These are phyloP conservation scores for Stegostoma tigrinum DNA, from an alignment of 2,113 vertebrate species.

Conservation along the genomic window DNA sequence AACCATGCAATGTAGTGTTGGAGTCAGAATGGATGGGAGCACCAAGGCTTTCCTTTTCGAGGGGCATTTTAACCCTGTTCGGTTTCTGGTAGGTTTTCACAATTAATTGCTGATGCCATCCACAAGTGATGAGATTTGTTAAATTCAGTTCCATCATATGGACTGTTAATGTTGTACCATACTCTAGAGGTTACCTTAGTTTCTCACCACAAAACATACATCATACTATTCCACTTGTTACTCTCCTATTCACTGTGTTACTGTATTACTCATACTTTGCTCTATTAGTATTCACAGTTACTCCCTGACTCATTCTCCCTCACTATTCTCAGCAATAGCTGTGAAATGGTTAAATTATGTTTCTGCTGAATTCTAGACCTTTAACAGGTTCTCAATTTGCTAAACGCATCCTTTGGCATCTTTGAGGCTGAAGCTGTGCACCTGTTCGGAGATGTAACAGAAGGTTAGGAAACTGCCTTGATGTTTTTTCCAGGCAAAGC, in stretches of 20 bases:
- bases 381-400: background rate
- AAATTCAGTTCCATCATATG: background rate
- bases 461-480: conserved; percentile 2
- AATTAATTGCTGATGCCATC: background rate
- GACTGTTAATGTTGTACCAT: background rate
- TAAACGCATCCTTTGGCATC: too few species aligned
- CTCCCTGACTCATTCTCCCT: background rate
- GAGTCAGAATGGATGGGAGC: background rate
- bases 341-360: background rate
- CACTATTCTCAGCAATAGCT: background rate
- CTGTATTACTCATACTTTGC: background rate
- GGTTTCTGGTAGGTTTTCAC: background rate
- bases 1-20: background rate
- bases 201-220: background rate
- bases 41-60: background rate
- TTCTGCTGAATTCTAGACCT: background rate
- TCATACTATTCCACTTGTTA: background rate
- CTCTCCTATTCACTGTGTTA: background rate
- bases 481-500: background rate
- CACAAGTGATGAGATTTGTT: background rate
- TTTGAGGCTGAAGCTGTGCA: conserved; percentile 8
- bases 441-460: conserved; percentile 11
- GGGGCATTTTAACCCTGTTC: background rate
- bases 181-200: background rate
- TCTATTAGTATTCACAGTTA: background rate